Percentiles rank a stretch among this genome's conserved stretches.
These are phyloP conservation scores for Percopsis omiscomaycus DNA, from an alignment of 2,797 vertebrate species.

Conservation along the genomic window DNA sequence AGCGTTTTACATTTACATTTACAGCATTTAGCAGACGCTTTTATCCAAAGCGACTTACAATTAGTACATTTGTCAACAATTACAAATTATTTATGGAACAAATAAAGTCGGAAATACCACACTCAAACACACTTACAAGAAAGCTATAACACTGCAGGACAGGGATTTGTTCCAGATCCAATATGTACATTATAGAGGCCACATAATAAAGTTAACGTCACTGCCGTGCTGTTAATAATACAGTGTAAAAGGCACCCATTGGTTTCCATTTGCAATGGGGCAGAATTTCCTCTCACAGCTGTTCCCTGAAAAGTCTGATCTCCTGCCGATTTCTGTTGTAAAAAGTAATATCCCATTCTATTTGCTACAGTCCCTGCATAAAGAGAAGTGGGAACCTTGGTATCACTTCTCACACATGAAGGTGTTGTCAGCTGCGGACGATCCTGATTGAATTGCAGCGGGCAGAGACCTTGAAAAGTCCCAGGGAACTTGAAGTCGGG, in stretches of 20 bases:
- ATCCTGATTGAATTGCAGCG: slow-evolving; percentile 59
- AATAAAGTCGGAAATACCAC: slow-evolving; percentile 22
- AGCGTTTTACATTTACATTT: neutral
- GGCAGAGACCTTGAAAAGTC: slow-evolving; percentile 55
- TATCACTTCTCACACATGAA: slow-evolving; percentile 48
- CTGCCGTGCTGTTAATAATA: slow-evolving; percentile 34
- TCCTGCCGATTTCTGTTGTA: slow-evolving; percentile 43
- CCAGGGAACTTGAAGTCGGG: slow-evolving; percentile 51
- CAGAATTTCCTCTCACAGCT: slow-evolving; percentile 18
- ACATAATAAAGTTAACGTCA: slow-evolving; percentile 25
- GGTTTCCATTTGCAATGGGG: slow-evolving; percentile 18
- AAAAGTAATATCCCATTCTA: slow-evolving; percentile 43
- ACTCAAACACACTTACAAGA: slow-evolving; percentile 35
- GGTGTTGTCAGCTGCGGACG: slow-evolving; percentile 59
- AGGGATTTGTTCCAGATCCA: neutral
- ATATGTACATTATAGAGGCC: slow-evolving; percentile 26
- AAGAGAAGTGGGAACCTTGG: slow-evolving; percentile 21
- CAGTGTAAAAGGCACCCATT: slow-evolving; percentile 30
- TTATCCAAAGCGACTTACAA: no score
- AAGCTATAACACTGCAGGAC: slow-evolving; percentile 34
- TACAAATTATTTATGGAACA: slow-evolving; percentile 38
- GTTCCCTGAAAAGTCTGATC: slow-evolving; percentile 31
- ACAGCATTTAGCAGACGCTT: no score
- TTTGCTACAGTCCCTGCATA: slow-evolving; percentile 27
- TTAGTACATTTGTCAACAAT: no score